phyloP scores from a whole-genome alignment of 2,113 vertebrate genomes.

The Poecilia latipinna region DNA sequence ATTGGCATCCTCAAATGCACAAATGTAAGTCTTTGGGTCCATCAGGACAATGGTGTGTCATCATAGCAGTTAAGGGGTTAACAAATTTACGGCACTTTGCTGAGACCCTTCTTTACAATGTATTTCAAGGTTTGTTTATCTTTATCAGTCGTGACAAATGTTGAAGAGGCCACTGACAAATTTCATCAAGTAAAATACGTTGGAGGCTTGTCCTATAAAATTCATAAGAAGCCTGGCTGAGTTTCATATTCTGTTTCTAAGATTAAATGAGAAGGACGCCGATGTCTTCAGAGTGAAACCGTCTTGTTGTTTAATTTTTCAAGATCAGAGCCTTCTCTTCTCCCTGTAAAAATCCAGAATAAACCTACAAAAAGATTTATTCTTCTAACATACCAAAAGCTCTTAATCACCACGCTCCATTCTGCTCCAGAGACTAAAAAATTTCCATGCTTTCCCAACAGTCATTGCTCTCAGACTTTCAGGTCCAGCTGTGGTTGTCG shows the following conservation, averaged over 20 bases:
- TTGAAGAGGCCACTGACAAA: neutral
- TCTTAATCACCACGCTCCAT: neutral
- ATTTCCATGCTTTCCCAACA: neutral
- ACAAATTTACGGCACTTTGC: too few relatives aligned
- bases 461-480: neutral
- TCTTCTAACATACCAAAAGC: neutral
- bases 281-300: neutral
- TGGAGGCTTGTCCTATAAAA: neutral
- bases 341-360: neutral
- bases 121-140: neutral
- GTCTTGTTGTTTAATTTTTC: neutral
- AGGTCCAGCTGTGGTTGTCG: neutral
- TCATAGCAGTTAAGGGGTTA: too few relatives aligned
- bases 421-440: neutral
- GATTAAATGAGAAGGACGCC: neutral
- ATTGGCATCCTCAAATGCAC: too few relatives aligned
- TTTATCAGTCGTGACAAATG: neutral
- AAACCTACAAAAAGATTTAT: neutral
- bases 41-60: too few relatives aligned
- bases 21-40: too few relatives aligned
- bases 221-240: neutral
- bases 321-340: neutral
- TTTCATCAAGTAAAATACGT: neutral
- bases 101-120: too few relatives aligned
- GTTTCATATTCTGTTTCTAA: neutral